Evolutionary conservation across 2,113 vertebrate genomes (phyloP).

Genomic region (Thymallus thymallus): DNA sequence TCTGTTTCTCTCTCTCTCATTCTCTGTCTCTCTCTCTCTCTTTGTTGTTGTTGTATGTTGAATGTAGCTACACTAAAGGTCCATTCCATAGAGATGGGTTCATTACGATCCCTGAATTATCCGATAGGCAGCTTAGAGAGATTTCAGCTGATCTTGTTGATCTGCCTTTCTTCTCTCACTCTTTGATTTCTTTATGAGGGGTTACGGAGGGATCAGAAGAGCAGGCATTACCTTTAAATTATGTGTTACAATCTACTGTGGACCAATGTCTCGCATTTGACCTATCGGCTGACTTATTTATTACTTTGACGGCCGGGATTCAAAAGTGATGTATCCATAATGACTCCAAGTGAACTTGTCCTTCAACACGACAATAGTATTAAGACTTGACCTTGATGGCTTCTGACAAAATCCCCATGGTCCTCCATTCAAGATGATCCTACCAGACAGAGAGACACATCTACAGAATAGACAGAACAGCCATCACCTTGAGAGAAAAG

Average conservation of each 20-base stretch:
- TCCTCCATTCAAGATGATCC: not conserved
- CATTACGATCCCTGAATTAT: constrained; percentile 3
- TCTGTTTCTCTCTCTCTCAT: no score
- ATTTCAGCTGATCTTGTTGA: constrained; percentile 54
- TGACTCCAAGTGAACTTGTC: constrained; percentile 24
- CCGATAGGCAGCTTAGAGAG: constrained; percentile 50
- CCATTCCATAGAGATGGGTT: constrained; percentile 34
- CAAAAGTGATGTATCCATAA: constrained; percentile 23
- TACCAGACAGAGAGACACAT: not conserved
- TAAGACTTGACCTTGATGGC: constrained; percentile 1
- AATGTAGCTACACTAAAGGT: constrained; percentile 1
- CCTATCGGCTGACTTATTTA: constrained; percentile 33
- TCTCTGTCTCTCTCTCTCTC: no score
- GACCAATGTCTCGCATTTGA: constrained; percentile 32
- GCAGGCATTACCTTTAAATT: constrained; percentile 6
- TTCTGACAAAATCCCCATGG: not conserved
- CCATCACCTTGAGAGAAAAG: constrained; percentile 17
- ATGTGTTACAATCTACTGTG: constrained; percentile 10
- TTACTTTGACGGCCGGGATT: constrained; percentile 27
- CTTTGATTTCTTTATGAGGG: constrained; percentile 38
- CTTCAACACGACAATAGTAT: constrained; percentile 10
- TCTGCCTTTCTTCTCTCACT: constrained; percentile 31
- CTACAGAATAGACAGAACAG: not conserved
- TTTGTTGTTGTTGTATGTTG: no score
- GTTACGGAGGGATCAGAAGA: constrained; percentile 30